phyloP scores from a whole-genome alignment of 2,797 vertebrate genomes.

The Orestias chungarensis region DNA sequence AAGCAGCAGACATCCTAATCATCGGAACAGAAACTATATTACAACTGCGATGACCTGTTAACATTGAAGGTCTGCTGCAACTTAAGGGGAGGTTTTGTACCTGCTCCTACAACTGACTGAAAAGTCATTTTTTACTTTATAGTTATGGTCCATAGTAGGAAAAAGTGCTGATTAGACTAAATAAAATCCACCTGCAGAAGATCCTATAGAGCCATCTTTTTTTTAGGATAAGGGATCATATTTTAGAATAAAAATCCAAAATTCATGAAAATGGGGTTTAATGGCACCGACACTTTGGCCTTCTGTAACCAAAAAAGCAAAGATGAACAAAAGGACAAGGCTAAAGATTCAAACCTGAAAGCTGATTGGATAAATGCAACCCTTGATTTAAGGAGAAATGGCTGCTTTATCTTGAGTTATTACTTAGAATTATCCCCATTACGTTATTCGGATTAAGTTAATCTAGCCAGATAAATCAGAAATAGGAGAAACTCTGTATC shows the following conservation, averaged over 20 bases:
- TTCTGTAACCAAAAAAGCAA: neutral
- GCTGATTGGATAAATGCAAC: neutral
- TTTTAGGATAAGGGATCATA: neutral
- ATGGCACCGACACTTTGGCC: neutral
- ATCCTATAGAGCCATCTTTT: neutral
- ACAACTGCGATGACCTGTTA: constrained; percentile 1
- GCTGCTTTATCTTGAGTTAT: neutral
- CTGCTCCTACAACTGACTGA: too few relatives aligned
- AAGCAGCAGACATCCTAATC: neutral
- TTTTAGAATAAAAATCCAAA: neutral
- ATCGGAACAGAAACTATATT: neutral
- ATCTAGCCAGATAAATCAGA: neutral
- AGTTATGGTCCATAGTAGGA: neutral
- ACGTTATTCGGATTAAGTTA: neutral
- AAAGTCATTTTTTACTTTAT: neutral
- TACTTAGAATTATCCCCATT: neutral
- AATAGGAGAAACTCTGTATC: neutral
- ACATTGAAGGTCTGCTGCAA: neutral
- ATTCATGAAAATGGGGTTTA: neutral
- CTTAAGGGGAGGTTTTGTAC: neutral
- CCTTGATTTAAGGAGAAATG: neutral
- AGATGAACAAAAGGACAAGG: neutral
- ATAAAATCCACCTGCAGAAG: neutral
- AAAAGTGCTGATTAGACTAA: neutral
- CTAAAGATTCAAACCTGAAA: neutral